A percentile compares a stretch with the other conserved stretches of the same genome.
Conservation (phyloP, 2,888 invertebrate species). For the Xylophagus ater region DNA sequence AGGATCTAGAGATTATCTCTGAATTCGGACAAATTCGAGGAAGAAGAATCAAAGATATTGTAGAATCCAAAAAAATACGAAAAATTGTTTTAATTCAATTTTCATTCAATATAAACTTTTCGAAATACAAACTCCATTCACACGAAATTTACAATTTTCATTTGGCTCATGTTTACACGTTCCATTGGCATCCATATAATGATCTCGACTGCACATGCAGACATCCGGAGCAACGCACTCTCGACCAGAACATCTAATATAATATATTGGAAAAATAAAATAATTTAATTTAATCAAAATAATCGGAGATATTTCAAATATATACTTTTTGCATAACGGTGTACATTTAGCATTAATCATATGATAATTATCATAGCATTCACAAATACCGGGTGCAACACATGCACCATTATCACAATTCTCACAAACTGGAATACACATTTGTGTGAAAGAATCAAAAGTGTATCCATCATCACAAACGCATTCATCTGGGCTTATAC, state of each 20-base stretch:
- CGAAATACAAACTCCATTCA: too few relatives aligned
- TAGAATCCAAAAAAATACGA: too few relatives aligned
- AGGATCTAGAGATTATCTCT: too few relatives aligned
- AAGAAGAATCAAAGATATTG: too few relatives aligned
- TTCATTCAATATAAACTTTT: too few relatives aligned
- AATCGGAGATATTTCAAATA: not conserved
- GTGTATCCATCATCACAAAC: conserved; percentile 20
- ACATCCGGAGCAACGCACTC: conserved; percentile 30
- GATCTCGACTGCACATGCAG: conserved; percentile 34
- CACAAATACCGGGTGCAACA: conserved; percentile 25
- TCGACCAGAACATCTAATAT: conserved; percentile 27
- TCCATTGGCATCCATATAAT: conserved; percentile 15
- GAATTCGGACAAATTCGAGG: too few relatives aligned
- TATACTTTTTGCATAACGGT: conserved; percentile 17
- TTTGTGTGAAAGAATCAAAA: conserved; percentile 14
- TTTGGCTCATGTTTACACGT: conserved; percentile 1
- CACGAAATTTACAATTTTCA: too few relatives aligned
- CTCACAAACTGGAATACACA: conserved; percentile 29
- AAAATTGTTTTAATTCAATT: too few relatives aligned
- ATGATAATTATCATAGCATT: conserved; percentile 22
- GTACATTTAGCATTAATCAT: conserved; percentile 4
- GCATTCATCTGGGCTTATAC: conserved; percentile 26
- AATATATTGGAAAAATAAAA: too few relatives aligned
- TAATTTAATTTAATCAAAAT: too few relatives aligned
- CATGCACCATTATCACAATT: conserved; percentile 30